A percentile compares a stretch with the other conserved stretches of the same genome.
Evolutionary conservation across 2,888 invertebrate species (phyloP).

Genomic region (Pyrrhia umbra): DNA sequence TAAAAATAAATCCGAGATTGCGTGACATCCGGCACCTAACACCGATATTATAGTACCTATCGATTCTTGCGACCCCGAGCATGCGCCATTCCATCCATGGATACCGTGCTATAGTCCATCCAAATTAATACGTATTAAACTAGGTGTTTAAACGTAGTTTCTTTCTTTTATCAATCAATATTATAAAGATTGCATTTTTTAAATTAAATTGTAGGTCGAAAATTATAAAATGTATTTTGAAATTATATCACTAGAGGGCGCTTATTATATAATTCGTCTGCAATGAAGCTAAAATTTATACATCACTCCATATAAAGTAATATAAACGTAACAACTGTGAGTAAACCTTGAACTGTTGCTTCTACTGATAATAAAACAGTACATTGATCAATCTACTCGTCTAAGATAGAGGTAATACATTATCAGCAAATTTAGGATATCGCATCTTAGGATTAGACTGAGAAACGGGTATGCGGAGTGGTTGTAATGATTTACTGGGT

Average conservation of each 20-base stretch:
- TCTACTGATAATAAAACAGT: conserved; percentile 27
- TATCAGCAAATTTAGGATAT: no score
- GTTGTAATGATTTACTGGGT: no score
- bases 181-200: background rate
- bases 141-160: background rate
- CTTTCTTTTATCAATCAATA: background rate
- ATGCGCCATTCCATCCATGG: conserved; percentile 55
- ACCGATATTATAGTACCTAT: conserved; percentile 47
- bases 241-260: conserved; percentile 47
- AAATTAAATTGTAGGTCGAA: background rate
- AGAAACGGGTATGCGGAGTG: no score
- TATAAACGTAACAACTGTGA: no score
- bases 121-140: background rate
- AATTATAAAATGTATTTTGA: conserved; percentile 5
- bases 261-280: conserved; percentile 10
- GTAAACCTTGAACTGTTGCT: conserved; percentile 33
- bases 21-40: conserved; percentile 62
- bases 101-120: conserved; percentile 1
- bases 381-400: conserved; percentile 14
- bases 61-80: conserved; percentile 60
- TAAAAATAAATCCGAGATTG: conserved; percentile 53
- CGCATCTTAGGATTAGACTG: no score
- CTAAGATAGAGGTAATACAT: no score
- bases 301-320: background rate
- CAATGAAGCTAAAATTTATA: conserved; percentile 10